Base-by-base conservation (phyloP, 2,888 invertebrate species). In the Nomada goodeniana region DNA sequence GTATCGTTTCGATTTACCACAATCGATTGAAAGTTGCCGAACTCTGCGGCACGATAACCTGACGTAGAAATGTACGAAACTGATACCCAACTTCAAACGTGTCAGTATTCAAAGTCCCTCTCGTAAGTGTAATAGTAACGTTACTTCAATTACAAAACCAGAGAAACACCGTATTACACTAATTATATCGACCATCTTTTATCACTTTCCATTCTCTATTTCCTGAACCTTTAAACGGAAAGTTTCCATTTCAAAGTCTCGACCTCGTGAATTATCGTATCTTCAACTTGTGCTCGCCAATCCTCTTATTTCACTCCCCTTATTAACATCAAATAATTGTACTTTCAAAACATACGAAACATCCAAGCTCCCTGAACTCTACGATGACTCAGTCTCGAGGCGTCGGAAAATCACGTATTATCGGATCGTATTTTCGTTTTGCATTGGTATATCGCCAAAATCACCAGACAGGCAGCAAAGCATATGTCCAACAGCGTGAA, bases 381-480 rank as follows among this genome's bases (percentile, higher is more conserved):
- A 1, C 2, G 26, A 26, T 26, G 23, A 26, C 26, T 26, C 26
- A 2, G 26, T 26, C n/a, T 2, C 9, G n/a, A 26, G 67, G 15
- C 29, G 47, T 18, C 18, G 7, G 2, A 13, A n/a, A 26, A 50
- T 68, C 55, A 15, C 7, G 36, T n/a, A 47, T 59, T 57, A 59
- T 59, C 69, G 15, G 4, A 15, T 53, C 23, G 23, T 0, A 55
- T 18, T 20, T 60, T 64, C 50, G 64, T 64, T 76, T 44, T 11
- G n/a, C 73, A 53, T 36, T 76, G 79, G 76, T 69, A 60, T 70
- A 77, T 77, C 60, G 26, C 10, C 79, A 47, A 70, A 77, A 79
- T 70, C 70, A 47, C 18, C 77, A 13, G 18, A 18, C 64, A 76
- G 57, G 52, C 29, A 69, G 59, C 64, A 60, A 11, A 47, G 60